Base-by-base conservation (phyloP, 1,140 invertebrate genomes). In the Nylanderia fulva region DNA sequence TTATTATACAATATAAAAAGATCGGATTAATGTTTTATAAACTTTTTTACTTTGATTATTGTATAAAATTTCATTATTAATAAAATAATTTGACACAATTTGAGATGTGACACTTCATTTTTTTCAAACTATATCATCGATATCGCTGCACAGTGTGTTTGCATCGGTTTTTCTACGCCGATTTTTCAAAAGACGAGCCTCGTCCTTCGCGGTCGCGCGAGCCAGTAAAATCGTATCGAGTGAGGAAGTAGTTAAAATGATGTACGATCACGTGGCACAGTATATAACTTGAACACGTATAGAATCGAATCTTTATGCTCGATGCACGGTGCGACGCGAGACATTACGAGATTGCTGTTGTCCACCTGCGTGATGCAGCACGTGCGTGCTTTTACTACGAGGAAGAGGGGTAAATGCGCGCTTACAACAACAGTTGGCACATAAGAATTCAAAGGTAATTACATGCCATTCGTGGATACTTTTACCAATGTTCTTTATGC, bases 241-340 rank as follows among this genome's bases (percentile, higher is more conserved):
- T 85, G 89, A 93, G 92, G 91, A 93, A 93, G 92, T 91, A 91
- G 89, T 93, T 92, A 92, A 75, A 54, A 71, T 89, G 92, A 92
- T 92, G 85, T 92, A 91, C 89, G 90, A 61, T 92, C 90, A 91
- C 86, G 87, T 88, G 88, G 88, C 90, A 92, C 84, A 89, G 76
- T 90, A 92, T 87, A 85, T 88, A 90, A 89, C 88, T 90, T 60
- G 63, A 54, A 77, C 87, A 87, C 85, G 83, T 90, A 88, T 74
- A 63, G 85, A 42, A 86, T 85, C 90, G 80, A 88, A 85, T 77
- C 74, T 85, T 87, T 90, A 88, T 88, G 85, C 82, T 71, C 21
- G 66, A 27, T 82, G 36, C 80, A 85, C 86, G 72, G 82, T 85
- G 52, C 21, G 6, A 36, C 29, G 42, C 33, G 21, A 56, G 39